Conservation (phyloP, 2,888 invertebrate genomes). For the Choreutis nemorana region DNA sequence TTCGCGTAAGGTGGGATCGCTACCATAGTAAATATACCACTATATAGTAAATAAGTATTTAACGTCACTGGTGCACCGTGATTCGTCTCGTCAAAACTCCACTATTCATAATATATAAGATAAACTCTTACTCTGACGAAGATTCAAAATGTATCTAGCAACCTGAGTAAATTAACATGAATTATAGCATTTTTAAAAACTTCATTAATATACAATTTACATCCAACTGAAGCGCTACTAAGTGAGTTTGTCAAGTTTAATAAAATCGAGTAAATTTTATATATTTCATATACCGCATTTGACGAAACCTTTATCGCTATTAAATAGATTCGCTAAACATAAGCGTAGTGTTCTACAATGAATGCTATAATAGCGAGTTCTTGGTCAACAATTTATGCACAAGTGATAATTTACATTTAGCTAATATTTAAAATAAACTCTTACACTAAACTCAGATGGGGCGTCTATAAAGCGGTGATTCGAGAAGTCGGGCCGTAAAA, state of each 20-base stretch:
- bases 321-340: slow-evolving; percentile 37
- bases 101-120: slow-evolving; percentile 27
- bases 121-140: slow-evolving; percentile 37
- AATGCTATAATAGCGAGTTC: slow-evolving; percentile 35
- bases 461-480: slow-evolving; percentile 40
- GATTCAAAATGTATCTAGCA: slow-evolving; percentile 50
- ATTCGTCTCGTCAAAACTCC: slow-evolving; percentile 30
- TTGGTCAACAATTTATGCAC: slow-evolving; percentile 42
- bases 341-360: slow-evolving; percentile 45
- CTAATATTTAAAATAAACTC: slow-evolving; percentile 23
- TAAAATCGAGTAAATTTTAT: background rate
- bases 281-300: background rate
- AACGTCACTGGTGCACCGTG: slow-evolving; percentile 43
- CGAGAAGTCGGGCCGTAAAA: slow-evolving; percentile 23
- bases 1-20: slow-evolving; percentile 47
- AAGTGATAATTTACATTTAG: slow-evolving; percentile 35
- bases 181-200: slow-evolving; percentile 47
- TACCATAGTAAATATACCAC: slow-evolving; percentile 31
- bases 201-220: slow-evolving; percentile 60
- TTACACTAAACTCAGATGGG: slow-evolving; percentile 32
- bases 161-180: slow-evolving; percentile 55
- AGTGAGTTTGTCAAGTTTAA: slow-evolving; percentile 32
- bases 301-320: slow-evolving; percentile 17
- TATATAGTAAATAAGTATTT: slow-evolving; percentile 31
- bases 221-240: slow-evolving; percentile 49